Evolutionary conservation across 92 coral and sea anemone species (phyloP).

Genomic region (Nematostella vectensis): DNA sequence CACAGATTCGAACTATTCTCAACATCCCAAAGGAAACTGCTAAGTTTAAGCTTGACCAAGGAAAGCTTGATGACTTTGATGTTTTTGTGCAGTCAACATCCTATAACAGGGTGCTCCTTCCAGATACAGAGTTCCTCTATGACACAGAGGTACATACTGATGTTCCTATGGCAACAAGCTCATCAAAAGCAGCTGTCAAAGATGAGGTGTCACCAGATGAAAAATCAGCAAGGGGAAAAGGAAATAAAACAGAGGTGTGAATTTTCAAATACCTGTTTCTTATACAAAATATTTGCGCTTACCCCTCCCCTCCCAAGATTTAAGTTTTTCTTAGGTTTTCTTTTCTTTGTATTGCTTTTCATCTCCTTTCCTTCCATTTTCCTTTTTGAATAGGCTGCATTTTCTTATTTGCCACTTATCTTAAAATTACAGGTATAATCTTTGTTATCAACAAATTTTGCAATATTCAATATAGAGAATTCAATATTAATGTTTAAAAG

Average conservation of each 20-base stretch:
- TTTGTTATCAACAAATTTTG: too few relatives aligned
- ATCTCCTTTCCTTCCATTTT: too few relatives aligned
- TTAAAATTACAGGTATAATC: too few relatives aligned
- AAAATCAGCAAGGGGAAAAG: constrained; percentile 25
- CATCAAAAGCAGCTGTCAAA: constrained; percentile 19
- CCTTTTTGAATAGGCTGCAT: too few relatives aligned
- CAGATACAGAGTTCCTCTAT: constrained; percentile 85
- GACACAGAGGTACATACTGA: constrained; percentile 51
- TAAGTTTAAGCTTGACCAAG: constrained; percentile 68
- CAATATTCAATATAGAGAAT: too few relatives aligned
- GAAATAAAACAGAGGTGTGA: constrained; percentile 20
- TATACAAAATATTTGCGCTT: too few relatives aligned
- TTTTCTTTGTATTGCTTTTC: too few relatives aligned
- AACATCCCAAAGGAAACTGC: constrained; percentile 74
- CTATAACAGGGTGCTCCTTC: constrained; percentile 70
- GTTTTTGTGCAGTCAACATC: constrained; percentile 94
- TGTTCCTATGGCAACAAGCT: constrained; percentile 2
- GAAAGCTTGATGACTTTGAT: constrained; percentile 88
- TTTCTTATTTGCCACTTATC: too few relatives aligned
- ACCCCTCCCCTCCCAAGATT: too few relatives aligned
- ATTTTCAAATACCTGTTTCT: too few relatives aligned
- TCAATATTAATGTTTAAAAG: too few relatives aligned
- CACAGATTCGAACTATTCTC: constrained; percentile 60
- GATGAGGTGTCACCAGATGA: constrained; percentile 11
- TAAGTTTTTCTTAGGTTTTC: too few relatives aligned